Conservation (phyloP, 2,113 vertebrate genomes). For the Dipodomys merriami region DNA sequence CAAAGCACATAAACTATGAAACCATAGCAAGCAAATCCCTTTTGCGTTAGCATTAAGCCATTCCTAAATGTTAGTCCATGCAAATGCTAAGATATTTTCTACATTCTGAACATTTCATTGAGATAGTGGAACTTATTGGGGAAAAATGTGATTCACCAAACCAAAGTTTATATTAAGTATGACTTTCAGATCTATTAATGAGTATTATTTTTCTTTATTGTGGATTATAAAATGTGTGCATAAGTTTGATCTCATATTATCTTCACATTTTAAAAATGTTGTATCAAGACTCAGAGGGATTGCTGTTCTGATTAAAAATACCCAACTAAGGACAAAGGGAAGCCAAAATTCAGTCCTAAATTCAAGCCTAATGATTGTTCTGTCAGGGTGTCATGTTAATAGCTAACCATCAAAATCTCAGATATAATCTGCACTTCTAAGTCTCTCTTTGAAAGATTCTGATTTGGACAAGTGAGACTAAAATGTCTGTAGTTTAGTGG, state of each 20-base stretch:
- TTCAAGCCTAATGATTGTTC: neutral
- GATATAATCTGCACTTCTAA: neutral
- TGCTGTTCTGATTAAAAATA: neutral
- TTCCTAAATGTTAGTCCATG: neutral
- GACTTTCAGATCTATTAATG: neutral
- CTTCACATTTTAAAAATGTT: neutral
- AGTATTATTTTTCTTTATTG: neutral
- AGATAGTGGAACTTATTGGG: neutral
- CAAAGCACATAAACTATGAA: neutral
- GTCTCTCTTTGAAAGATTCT: neutral
- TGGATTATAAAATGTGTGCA: neutral
- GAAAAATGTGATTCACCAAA: neutral
- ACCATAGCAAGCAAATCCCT: neutral
- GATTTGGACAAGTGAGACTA: neutral
- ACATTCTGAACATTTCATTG: neutral
- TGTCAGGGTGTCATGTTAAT: fast-evolving
- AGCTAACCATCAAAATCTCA: fast-evolving
- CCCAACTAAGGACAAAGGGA: neutral
- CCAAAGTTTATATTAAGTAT: neutral
- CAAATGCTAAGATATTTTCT: neutral
- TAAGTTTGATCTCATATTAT: neutral
- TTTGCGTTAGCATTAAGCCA: neutral
- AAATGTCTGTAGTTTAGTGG: neutral
- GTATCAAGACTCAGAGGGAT: neutral
- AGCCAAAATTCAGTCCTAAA: neutral